These are phyloP conservation scores for Anastatus disparis DNA, from an alignment of 1,140 invertebrate species.

Conservation along the genomic window DNA sequence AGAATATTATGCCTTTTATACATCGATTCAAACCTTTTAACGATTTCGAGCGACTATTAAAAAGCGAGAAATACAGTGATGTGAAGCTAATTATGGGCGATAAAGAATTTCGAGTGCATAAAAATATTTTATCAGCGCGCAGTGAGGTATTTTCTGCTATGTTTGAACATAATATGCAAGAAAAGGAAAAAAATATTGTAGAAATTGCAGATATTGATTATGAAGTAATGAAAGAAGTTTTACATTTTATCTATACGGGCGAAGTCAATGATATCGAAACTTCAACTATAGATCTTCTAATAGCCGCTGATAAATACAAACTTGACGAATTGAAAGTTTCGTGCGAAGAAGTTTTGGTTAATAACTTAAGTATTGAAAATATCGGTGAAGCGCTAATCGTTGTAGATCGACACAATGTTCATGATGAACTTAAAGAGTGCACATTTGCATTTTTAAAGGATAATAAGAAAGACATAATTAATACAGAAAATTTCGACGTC, in stretches of 20 bases:
- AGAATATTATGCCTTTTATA: no score
- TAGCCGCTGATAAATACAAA: neutral
- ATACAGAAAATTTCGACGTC: no score
- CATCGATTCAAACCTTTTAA: no score
- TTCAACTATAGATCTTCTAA: neutral
- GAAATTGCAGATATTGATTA: neutral
- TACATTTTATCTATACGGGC: conserved; percentile 2
- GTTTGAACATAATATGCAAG: conserved; percentile 19
- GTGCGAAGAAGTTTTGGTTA: conserved; percentile 51
- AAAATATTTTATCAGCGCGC: neutral
- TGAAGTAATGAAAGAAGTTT: neutral
- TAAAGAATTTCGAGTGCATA: conserved; percentile 62
- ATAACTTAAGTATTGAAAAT: neutral
- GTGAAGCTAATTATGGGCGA: neutral
- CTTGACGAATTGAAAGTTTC: neutral
- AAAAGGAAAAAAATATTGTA: conserved; percentile 71
- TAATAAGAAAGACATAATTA: no score
- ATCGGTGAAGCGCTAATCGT: neutral
- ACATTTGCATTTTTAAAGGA: no score
- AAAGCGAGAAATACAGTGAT: neutral
- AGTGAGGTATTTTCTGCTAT: conserved; percentile 18
- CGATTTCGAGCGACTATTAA: conserved; percentile 65
- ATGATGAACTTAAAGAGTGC: no score
- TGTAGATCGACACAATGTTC: no score
- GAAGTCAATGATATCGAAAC: neutral